A percentile compares a stretch with the other conserved stretches of the same genome.
These are phyloP conservation scores for Enteromius argenteus DNA, from an alignment of 2,797 vertebrate species.

Conservation along the genomic window DNA sequence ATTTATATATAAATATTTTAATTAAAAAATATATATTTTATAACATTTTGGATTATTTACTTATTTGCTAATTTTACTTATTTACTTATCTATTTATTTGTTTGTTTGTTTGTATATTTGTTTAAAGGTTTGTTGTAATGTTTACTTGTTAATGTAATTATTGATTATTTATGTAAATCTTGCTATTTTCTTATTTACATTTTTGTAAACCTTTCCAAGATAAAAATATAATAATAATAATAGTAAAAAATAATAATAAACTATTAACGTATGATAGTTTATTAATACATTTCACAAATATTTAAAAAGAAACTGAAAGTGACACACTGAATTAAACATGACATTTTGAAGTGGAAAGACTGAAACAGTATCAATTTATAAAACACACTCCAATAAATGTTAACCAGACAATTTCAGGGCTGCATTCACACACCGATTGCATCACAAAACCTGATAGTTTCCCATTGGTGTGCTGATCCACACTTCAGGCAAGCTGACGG, in stretches of 20 bases:
- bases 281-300: neutral
- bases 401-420: constrained; percentile 23
- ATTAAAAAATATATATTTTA: no score
- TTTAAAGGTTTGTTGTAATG: neutral
- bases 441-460: constrained; percentile 87
- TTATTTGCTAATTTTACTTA: neutral
- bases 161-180: neutral
- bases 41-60: neutral
- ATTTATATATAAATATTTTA: neutral
- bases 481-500: constrained; percentile 88
- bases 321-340: neutral
- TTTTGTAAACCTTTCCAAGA: neutral
- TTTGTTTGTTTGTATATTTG: neutral
- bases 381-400: neutral
- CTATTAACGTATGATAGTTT: neutral
- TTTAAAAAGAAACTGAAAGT: neutral
- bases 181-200: neutral
- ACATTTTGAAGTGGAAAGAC: neutral
- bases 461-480: constrained; percentile 87
- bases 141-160: neutral
- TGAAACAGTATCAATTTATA: neutral
- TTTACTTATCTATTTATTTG: neutral
- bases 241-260: no score
- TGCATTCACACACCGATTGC: constrained; percentile 70
- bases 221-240: no score